Evolutionary conservation across 2,113 vertebrate species (phyloP), one percentile per base, ranked within the genome.

Genomic region (Pleuronectes platessa): DNA sequence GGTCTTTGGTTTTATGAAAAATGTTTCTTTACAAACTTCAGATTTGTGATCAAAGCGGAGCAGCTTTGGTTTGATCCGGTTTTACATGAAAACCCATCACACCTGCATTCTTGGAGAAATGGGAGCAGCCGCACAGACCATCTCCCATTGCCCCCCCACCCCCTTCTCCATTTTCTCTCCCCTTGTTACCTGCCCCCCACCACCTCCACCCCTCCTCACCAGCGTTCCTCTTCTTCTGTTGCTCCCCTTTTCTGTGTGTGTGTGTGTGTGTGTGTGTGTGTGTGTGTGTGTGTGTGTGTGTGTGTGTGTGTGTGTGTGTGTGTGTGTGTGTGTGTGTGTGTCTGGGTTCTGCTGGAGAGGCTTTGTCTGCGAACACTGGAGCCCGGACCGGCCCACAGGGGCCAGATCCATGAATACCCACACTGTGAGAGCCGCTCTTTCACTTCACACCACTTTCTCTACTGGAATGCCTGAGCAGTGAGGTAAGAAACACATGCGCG

Each of bases 401-500:
- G 92, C 90, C 88, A 86, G 83, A 89, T 89, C 85, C 87, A 93
- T 95, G 94, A 95, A 95, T 95, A 90, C 92, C 88, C 92, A 89
- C 93, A 93, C 91, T 94, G 93, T 95, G 93, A 93, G 93, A 93
- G 90, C 86, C 64, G 73, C 88, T 91, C 93, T 93, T 93, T 93
- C 88, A 89, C 91, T 93, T 93, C 88, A 92, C 90, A 92, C 91
- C 89, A 90, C 89, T 90, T 90, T 94, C 90, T 87, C 88, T 93
- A 92, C 89, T 87, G 90, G 90, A 92, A 95, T 94, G 93, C 94
- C 93, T 93, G 92, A 93, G 90, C 82, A 89, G 85, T 95, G 93
- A 95, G 94, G 94, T 94, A 95, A 95, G 93, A 83, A 89, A 81
- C 71, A 54, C 78, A 61, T 42, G 73, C 82, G 68, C 82, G 68